Base-by-base conservation (phyloP, 2,888 invertebrate species). In the Apotomis turbidana region DNA sequence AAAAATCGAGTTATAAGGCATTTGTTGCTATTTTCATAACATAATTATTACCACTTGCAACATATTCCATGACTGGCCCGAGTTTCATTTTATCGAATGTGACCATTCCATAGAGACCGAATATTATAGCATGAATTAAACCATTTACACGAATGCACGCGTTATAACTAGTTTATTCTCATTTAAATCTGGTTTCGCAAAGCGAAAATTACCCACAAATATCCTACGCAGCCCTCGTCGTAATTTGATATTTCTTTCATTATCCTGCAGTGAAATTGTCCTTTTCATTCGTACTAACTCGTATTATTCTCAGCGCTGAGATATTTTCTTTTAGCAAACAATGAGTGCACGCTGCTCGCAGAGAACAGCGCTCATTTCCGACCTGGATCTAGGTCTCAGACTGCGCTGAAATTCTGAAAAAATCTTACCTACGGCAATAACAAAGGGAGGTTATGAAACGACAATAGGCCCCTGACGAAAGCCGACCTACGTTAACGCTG, bases 361-460 rank as follows among this genome's bases (percentile, higher is more conserved):
- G 70, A 15, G 52, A 64, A 59, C 64, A 70, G 70, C 12, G 52
- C 64, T 70, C 52, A 64, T 70, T 70, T 70, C 70, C 70, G 58
- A 27, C 44, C 13, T 44, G 27, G 59, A 70, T 70, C 58, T 64
- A 64, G 70, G 64, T 70, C 59, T 70, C 59, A 62, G 61, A 10
- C 54, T 8, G 38, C 44, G 44, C 13, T 64, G 44, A 66, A 55
- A 55, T 44, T 41, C 27, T 46, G 5, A 27, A 27, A 46, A 57
- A 57, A 61, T 13, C 36, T 36, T 62, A 62, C 54, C 55, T 46
- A 55, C 55, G 3, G 15, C 15, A 13, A 55, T 64, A 55, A 54
- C 55, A 57, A 66, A 55, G 46, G 46, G 38, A 55, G 27, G 15
- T 49, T 55, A 64, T 36, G 66, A 57, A 4, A 44, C 13, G 3